A percentile compares a stretch with the other conserved stretches of the same genome.
These are phyloP conservation scores for Dasyprocta punctata DNA, from an alignment of 2,113 vertebrate genomes.

Conservation along the genomic window DNA sequence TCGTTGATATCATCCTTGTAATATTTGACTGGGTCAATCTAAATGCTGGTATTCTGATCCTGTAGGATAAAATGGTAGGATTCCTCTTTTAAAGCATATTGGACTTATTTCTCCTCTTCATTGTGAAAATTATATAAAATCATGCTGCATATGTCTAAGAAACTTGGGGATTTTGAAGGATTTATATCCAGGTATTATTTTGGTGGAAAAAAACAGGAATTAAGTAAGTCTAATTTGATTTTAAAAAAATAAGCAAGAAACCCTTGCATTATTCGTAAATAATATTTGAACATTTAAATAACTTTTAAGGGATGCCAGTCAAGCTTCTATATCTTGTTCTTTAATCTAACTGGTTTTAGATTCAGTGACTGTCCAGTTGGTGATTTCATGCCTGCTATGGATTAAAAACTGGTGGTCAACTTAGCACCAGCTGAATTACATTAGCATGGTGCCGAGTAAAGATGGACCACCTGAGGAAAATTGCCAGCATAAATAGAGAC, in stretches of 20 bases:
- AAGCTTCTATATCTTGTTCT: constrained; percentile 13
- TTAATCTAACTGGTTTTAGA: background rate
- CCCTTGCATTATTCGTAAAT: background rate
- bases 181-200: background rate
- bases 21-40: background rate
- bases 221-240: background rate
- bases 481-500: too few species aligned
- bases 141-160: background rate
- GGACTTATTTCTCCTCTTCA: background rate
- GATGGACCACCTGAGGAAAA: too few species aligned
- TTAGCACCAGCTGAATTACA: too few species aligned
- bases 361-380: background rate
- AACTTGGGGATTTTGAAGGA: background rate
- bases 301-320: background rate
- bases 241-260: background rate
- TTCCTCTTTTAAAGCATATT: background rate
- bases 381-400: background rate
- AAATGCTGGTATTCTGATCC: background rate
- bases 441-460: too few species aligned
- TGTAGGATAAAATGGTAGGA: background rate
- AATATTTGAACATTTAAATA: constrained; percentile 31
- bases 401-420: too few species aligned
- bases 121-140: constrained; percentile 28
- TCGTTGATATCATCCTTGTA: background rate
- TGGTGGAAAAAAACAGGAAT: background rate